Base-by-base conservation (phyloP, 2,113 vertebrate genomes). In the Dipodomys stephensi region DNA sequence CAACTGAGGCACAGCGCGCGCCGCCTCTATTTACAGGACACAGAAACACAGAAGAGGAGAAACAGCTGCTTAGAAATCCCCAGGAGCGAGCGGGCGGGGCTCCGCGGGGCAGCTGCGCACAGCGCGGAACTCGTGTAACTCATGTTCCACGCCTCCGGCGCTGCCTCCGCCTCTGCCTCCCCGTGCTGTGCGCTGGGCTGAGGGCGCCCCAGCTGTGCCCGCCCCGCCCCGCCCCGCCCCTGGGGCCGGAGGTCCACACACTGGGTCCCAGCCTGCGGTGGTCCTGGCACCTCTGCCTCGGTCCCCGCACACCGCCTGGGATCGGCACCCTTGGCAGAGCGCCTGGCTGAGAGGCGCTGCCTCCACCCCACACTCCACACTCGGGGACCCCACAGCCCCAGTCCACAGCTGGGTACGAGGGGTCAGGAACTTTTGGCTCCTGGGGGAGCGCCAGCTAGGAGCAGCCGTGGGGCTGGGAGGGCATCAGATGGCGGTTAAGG, bases 401-500 rank as follows among this genome's bases (percentile, higher is more conserved):
- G 13, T 18, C 53, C 53, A 57, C 13, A 57, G 53, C 53, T 57
- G 53, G 15, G 53, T 57, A 13, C 0, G 23, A 67, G 87, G 87
- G 22, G 44, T 46, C 4, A 53, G 27, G 68, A n/a, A 64, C 68
- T 67, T 20, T 16, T 3, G 85, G 67, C n/a, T 10, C 28, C 72
- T 8, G 4, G 39, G 23, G 60, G 44, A 16, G 7, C 60, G 53
- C 32, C 20, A 23, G 80, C 65, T 19, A 49, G 71, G 49, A 73
- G 67, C 86, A 94, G 30, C 64, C 4, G 0, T 0, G 0, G 2
- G 65, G 23, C 32, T 0, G 4, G 30, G 35, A 88, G 88, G 88
- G 71, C 0, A 4, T 85, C 84, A 89, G 83, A 6, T 27, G 86
- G 95, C 49, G 60, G 74, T 94, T 97, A 97, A 97, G 97, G 97